Evolutionary conservation across 2,888 invertebrate genomes (phyloP).

Genomic region (Lycophotia porphyrea): DNA sequence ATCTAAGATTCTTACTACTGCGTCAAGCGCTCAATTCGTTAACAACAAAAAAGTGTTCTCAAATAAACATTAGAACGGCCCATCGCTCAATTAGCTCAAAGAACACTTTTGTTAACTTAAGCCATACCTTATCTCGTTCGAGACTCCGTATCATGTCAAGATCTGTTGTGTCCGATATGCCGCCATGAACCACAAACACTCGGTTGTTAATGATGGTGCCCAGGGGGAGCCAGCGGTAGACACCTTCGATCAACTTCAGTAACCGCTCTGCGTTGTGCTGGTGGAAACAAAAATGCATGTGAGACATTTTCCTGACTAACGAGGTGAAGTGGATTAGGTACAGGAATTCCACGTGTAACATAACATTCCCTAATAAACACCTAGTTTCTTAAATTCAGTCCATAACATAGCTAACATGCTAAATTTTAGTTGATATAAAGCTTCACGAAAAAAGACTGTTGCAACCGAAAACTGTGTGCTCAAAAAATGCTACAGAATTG

Average conservation of each 20-base stretch:
- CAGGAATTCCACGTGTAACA: background rate
- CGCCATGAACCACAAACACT: constrained; percentile 97
- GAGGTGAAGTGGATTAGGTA: background rate
- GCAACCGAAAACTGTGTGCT: background rate
- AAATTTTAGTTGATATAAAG: background rate
- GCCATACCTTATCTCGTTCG: constrained; percentile 94
- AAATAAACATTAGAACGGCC: background rate
- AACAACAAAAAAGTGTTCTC: background rate
- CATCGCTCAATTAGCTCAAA: background rate
- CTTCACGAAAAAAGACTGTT: constrained; percentile 4
- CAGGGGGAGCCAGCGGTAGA: constrained; percentile 97
- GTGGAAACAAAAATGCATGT: constrained; percentile 44
- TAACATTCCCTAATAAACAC: background rate
- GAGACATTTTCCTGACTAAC: background rate
- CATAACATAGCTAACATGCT: background rate
- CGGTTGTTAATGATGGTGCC: constrained; percentile 97
- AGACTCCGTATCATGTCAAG: constrained; percentile 94
- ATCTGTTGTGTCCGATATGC: constrained; percentile 97
- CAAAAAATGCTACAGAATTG: constrained; percentile 13
- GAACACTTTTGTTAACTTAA: background rate
- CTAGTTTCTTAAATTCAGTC: background rate
- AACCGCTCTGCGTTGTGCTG: constrained; percentile 95
- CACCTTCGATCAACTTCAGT: constrained; percentile 95
- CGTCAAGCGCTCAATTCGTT: background rate
- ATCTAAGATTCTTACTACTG: background rate